Conservation (phyloP, 1,140 invertebrate species). For the Diuraphis noxia region DNA sequence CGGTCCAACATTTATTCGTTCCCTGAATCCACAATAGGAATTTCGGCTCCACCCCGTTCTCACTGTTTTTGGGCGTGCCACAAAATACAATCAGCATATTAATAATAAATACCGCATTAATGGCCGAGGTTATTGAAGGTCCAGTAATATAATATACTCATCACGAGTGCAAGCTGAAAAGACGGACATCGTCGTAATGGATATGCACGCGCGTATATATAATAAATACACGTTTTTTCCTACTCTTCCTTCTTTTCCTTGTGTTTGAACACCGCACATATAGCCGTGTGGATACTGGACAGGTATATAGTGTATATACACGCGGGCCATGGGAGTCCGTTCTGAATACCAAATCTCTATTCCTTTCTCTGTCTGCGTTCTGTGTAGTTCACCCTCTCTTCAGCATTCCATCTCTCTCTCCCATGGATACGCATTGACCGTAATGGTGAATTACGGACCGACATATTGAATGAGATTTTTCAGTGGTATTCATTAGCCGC, state of each 20-base stretch:
- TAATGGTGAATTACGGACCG: constrained; percentile 46
- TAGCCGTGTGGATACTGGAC: not conserved
- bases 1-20: constrained; percentile 14
- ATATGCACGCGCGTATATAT: not conserved
- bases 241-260: not conserved
- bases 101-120: constrained; percentile 52
- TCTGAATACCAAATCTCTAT: constrained; percentile 42
- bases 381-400: not conserved
- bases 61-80: constrained; percentile 41
- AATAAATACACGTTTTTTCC: constrained; percentile 13
- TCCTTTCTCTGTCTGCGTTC: not conserved
- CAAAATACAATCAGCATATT: constrained; percentile 47
- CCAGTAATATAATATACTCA: constrained; percentile 54
- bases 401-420: not conserved
- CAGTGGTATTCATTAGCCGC: constrained; percentile 26
- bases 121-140: constrained; percentile 45
- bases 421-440: constrained; percentile 3
- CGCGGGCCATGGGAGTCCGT: constrained; percentile 23
- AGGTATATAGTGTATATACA: not conserved
- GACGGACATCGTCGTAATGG: constrained; percentile 44
- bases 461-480: constrained; percentile 44
- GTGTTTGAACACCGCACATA: not conserved
- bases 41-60: constrained; percentile 38
- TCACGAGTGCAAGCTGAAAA: constrained; percentile 46
- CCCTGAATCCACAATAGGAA: constrained; percentile 46